phyloP scores from a whole-genome alignment of 2,888 invertebrate species.

The Oxyteleia sp. region DNA sequence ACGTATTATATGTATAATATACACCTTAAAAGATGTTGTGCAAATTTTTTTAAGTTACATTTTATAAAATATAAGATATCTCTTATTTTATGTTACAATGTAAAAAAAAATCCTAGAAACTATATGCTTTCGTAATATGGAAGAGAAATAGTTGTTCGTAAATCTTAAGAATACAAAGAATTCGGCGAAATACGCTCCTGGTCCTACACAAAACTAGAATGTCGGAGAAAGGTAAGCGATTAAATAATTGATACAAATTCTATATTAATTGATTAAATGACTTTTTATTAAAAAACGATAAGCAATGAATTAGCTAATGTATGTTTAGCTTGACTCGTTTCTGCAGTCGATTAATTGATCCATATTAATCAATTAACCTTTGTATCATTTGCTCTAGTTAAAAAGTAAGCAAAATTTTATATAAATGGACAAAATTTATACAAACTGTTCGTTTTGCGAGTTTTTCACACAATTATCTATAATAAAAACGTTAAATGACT shows the following conservation, averaged over 20 bases:
- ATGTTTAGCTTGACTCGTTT: slow-evolving; percentile 39
- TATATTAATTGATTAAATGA: slow-evolving; percentile 53
- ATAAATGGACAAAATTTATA: slow-evolving; percentile 33
- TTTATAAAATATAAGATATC: slow-evolving; percentile 8
- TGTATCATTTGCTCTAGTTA: slow-evolving; percentile 26
- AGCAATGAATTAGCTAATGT: slow-evolving; percentile 40
- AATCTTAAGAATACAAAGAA: slow-evolving; percentile 3
- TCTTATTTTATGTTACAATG: slow-evolving; percentile 16
- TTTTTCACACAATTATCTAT: slow-evolving; percentile 19
- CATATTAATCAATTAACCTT: background rate
- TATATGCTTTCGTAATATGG: slow-evolving; percentile 16
- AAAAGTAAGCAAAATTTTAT: slow-evolving; percentile 18
- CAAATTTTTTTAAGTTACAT: slow-evolving; percentile 5
- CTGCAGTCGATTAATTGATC: slow-evolving; percentile 15
- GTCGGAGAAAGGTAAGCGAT: slow-evolving; percentile 49
- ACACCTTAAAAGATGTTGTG: background rate
- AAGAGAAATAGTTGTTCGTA: background rate
- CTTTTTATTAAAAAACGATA: slow-evolving; percentile 52
- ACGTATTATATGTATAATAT: slow-evolving; percentile 3
- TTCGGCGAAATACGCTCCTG: slow-evolving; percentile 1
- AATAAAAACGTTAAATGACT: slow-evolving; percentile 14
- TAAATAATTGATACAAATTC: slow-evolving; percentile 32
- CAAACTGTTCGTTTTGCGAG: slow-evolving; percentile 18
- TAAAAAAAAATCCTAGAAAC: background rate
- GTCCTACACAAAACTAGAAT: slow-evolving; percentile 7